Evolutionary conservation across 2,888 invertebrate species (phyloP).

Genomic region (Tribolium freemani): DNA sequence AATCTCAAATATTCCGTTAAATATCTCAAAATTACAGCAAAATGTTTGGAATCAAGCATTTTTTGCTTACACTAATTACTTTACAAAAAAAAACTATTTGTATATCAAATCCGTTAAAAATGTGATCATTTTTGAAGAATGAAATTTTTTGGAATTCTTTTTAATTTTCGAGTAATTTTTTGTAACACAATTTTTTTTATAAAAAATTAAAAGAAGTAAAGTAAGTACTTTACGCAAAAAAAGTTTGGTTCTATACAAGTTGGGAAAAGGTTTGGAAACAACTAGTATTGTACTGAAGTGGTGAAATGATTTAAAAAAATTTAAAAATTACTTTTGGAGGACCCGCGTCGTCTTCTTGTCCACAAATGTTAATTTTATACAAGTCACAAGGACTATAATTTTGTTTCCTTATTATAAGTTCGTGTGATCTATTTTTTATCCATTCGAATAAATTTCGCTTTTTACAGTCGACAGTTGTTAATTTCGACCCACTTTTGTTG

Average conservation of each 20-base stretch:
- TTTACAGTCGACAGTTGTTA: slow-evolving; percentile 1
- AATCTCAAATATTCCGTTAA: too few relatives aligned
- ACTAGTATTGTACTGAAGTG: background rate
- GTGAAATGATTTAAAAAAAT: background rate
- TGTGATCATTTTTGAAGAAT: too few relatives aligned
- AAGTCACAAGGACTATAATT: slow-evolving; percentile 21
- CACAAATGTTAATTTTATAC: slow-evolving; percentile 43
- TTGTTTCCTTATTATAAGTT: slow-evolving; percentile 5
- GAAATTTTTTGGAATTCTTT: too few relatives aligned
- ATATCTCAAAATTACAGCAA: too few relatives aligned
- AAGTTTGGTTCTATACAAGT: too few relatives aligned
- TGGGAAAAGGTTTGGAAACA: too few relatives aligned
- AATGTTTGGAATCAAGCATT: too few relatives aligned
- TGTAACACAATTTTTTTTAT: too few relatives aligned
- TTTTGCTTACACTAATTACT: too few relatives aligned
- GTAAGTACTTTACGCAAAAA: background rate
- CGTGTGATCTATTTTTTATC: slow-evolving; percentile 16
- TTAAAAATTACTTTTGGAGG: slow-evolving; percentile 43
- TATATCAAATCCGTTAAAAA: background rate
- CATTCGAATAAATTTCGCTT: slow-evolving; percentile 17
- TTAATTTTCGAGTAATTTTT: too few relatives aligned
- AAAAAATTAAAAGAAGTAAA: too few relatives aligned
- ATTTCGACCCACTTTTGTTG: background rate
- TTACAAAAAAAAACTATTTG: background rate
- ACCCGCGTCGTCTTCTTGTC: slow-evolving; percentile 40